Base-by-base conservation (phyloP, 2,797 vertebrate species). In the Chiloscyllium punctatum region DNA sequence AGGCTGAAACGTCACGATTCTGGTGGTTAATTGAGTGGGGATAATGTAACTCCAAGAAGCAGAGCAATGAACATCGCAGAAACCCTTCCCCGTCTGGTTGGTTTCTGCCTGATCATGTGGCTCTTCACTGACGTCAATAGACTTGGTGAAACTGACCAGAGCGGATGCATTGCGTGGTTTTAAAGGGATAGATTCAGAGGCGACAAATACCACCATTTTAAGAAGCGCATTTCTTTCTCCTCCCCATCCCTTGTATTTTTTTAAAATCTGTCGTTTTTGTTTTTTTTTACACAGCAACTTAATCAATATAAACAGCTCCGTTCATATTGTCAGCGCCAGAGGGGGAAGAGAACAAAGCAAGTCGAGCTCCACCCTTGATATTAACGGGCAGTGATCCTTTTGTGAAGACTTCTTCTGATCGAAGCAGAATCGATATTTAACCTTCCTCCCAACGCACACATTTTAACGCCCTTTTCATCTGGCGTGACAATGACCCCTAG, bases 61-160 rank as follows among this genome's bases (percentile, higher is more conserved):
- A 97, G 96, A 23, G 96, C 96, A 96, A 96, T 96, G 74, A 96
- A 96, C n/a, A 87, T 96, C 96, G 96, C 97, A 96, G 97, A 97
- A 97, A 98, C 98, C 97, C 97, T 97, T 97, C 86, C 94, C 96
- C 96, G 94, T 96, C 97, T 96, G 98, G 98, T 99, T 99, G 98
- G 98, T 96, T 97, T 96, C 96, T 42, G 96, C 96, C 96, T 96
- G 97, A 97, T 98, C 98, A 99, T 97, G 98, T 99, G 98, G 98
- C 97, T 96, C 96, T 87, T 96, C 97, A 97, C 97, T 99, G 98
- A 99, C 98, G 98, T 99, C 98, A 99, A 99, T 99, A 97, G 98
- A 95, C 96, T 95, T 69, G 96, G 95, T 90, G n/a, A 69, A 95
- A 94, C 88, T 95, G 97, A 98, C 97, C 97, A 96, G 95, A 98